Conservation (phyloP, 2,888 invertebrate genomes). For the Tupiocoris notatus region DNA sequence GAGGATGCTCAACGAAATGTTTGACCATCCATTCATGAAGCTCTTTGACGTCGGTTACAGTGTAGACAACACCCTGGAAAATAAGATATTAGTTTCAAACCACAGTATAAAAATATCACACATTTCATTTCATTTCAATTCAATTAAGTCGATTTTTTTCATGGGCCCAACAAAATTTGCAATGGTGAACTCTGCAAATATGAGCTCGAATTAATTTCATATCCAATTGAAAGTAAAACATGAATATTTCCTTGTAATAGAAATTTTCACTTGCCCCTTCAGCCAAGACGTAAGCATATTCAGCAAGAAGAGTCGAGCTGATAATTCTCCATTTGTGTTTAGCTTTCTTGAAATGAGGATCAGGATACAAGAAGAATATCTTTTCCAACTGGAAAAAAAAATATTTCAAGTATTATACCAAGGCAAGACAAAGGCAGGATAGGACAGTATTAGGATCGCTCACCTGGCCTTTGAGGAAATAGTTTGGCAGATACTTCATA, state of each 20-base stretch:
- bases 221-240: no score
- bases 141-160: no score
- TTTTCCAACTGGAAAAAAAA: slow-evolving; percentile 72
- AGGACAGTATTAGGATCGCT: slow-evolving; percentile 38
- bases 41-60: slow-evolving; percentile 96
- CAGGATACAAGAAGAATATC: slow-evolving; percentile 98
- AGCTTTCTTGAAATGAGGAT: slow-evolving; percentile 98
- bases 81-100: no score
- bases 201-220: no score
- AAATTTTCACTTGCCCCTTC: slow-evolving; percentile 76
- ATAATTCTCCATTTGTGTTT: slow-evolving; percentile 99
- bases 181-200: no score
- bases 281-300: slow-evolving; percentile 92
- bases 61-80: slow-evolving; percentile 83
- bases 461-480: slow-evolving; percentile 90
- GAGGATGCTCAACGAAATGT: slow-evolving; percentile 86
- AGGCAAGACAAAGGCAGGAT: slow-evolving; percentile 5
- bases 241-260: no score
- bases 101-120: no score
- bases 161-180: no score
- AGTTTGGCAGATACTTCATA: slow-evolving; percentile 99
- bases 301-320: slow-evolving; percentile 85
- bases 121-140: no score
- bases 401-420: not conserved
- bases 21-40: slow-evolving; percentile 95